Evolutionary conservation across 2,888 invertebrate species (phyloP).

Genomic region (Acutogordius australiensis): DNA sequence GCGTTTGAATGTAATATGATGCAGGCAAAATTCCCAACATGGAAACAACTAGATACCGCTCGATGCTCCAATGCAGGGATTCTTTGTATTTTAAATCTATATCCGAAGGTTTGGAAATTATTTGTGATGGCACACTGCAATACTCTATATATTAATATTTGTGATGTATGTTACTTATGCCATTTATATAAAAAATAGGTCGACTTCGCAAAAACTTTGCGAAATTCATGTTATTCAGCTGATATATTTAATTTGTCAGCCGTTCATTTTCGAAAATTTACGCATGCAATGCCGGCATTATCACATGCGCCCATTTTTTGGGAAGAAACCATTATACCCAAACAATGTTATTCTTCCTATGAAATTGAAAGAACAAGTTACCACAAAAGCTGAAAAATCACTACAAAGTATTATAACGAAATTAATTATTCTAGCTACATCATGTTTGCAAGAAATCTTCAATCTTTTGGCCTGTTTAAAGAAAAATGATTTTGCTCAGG

Average conservation of each 20-base stretch:
- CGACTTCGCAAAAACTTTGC: too few species aligned
- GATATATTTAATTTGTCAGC: too few species aligned
- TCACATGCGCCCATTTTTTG: neutral
- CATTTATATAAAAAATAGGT: too few species aligned
- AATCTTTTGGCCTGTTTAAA: slow-evolving; percentile 6
- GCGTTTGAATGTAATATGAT: neutral
- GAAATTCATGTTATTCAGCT: too few species aligned
- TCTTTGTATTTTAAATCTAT: neutral
- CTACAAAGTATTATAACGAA: neutral
- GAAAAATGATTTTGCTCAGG: slow-evolving; percentile 8
- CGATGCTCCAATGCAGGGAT: slow-evolving; percentile 1
- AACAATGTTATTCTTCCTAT: slow-evolving; percentile 6
- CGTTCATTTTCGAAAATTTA: too few species aligned
- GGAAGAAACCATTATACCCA: neutral
- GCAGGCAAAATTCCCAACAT: neutral
- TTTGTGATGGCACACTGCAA: too few species aligned
- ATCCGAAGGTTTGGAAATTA: neutral
- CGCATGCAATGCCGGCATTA: neutral
- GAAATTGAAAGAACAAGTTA: slow-evolving; percentile 3
- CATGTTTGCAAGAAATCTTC: slow-evolving; percentile 2
- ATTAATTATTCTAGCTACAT: neutral
- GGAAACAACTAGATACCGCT: neutral
- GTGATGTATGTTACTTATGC: too few species aligned
- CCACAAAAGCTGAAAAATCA: neutral
- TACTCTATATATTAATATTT: too few species aligned